Base-by-base conservation (phyloP, 2,113 vertebrate species). In the Illadopsis cleaveri region DNA sequence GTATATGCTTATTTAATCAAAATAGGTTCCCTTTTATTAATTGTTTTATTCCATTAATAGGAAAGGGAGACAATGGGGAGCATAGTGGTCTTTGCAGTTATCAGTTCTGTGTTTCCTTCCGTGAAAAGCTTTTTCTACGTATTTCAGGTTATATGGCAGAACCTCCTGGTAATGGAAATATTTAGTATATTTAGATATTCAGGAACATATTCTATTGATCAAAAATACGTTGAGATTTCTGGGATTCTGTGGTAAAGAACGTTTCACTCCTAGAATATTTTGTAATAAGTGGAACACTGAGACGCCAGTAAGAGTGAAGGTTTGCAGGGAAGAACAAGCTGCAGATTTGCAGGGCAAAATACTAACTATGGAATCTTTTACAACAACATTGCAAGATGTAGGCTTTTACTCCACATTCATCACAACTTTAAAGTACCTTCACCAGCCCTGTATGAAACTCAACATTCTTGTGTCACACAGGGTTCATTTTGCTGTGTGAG, bases 61-160 rank as follows among this genome's bases (percentile, higher is more conserved):
- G n/a, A 82, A 85, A 65, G 23, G 6, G 14, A 53, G 38, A 12
- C 12, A 76, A 53, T 0, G 0, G 24, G 22, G 5, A 80, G 1
- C 7, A 23, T 22, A 53, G 22, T 0, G 3, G 25, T 23, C 27
- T 54, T 57, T 48, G 62, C 19, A 77, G 18, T n/a, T 82, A 27
- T 11, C 24, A 15, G 19, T 53, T 92, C 13, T 79, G n/a, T n/a
- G n/a, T n/a, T n/a, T n/a, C n/a, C 13, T 51, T 47, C 28, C n/a
- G 13, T n/a, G 25, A 42, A 33, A 57, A 73, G 1, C 0, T 51
- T 83, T 70, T 64, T 30, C 54, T 83, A 2, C 19, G 47, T 19
- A 11, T 81, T 86, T 92, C 51, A 83, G 28, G 13, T 62, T 85
- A 22, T 22, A 38, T 17, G 17, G 45, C 8, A 94, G 50, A 85